Evolutionary conservation across 2,888 invertebrate genomes (phyloP).

Genomic region (Dioctria linearis): DNA sequence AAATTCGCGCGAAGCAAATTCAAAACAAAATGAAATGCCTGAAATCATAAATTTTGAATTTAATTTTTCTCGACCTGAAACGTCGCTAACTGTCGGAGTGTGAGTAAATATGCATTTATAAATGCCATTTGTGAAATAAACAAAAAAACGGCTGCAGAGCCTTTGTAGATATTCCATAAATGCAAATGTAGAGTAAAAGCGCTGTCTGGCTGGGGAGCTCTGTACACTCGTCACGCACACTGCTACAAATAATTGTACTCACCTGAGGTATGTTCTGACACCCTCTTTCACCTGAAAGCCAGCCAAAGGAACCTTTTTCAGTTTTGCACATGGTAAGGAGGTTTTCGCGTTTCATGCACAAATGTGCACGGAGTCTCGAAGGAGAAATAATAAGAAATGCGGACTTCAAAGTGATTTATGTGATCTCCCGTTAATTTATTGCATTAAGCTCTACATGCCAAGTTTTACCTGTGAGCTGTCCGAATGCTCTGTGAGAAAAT

Average conservation of each 20-base stretch:
- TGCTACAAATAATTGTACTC: background rate
- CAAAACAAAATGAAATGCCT: conserved; percentile 39
- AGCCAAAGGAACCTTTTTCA: conserved; percentile 31
- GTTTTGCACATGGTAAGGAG: conserved; percentile 41
- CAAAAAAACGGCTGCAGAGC: conserved; percentile 12
- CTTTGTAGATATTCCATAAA: conserved; percentile 45
- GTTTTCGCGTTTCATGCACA: conserved; percentile 45
- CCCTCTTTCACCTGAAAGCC: conserved; percentile 40
- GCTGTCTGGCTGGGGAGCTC: background rate
- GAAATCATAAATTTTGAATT: conserved; percentile 52
- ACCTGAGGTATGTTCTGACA: conserved; percentile 31
- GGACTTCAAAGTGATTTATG: conserved; percentile 70
- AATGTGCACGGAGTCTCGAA: conserved; percentile 33
- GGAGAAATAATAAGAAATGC: conserved; percentile 58
- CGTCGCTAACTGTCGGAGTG: conserved; percentile 35
- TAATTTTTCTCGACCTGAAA: conserved; percentile 51
- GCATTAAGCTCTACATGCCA: conserved; percentile 62
- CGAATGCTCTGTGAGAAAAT: conserved; percentile 15
- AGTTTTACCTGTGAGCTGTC: conserved; percentile 11
- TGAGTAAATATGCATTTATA: conserved; percentile 44
- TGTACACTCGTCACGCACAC: conserved; percentile 16
- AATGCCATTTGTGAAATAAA: conserved; percentile 22
- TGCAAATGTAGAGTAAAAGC: conserved; percentile 45
- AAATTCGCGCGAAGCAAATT: conserved; percentile 21
- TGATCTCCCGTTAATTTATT: conserved; percentile 69